Conservation (phyloP, 2,888 invertebrate genomes). For the Dolichomitus sp. region DNA sequence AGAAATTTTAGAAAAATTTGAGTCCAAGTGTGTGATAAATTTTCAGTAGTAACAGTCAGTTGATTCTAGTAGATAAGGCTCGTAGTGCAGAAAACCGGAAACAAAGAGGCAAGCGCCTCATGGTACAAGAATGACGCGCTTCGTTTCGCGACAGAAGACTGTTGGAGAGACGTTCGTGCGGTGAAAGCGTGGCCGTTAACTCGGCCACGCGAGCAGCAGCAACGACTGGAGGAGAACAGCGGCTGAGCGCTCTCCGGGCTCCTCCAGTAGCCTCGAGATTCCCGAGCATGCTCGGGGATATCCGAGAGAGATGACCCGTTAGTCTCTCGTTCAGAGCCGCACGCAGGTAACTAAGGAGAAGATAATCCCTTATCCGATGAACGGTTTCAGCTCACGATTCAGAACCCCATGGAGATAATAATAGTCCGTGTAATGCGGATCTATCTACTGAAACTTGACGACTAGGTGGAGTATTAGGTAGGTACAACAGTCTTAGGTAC, state of each 20-base stretch:
- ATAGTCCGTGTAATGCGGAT: slow-evolving; percentile 41
- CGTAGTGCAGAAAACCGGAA: neutral
- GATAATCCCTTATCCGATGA: slow-evolving; percentile 65
- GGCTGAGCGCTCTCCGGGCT: neutral
- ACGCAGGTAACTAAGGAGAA: slow-evolving; percentile 39
- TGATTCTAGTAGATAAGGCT: neutral
- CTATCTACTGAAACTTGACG: slow-evolving; percentile 11
- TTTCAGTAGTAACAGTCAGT: slow-evolving; percentile 2
- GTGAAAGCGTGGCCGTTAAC: slow-evolving; percentile 60
- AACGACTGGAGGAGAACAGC: slow-evolving; percentile 6
- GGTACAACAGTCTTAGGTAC: slow-evolving; percentile 5
- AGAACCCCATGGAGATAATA: slow-evolving; percentile 57
- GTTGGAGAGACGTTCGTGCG: slow-evolving; percentile 46
- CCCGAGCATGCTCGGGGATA: slow-evolving; percentile 51
- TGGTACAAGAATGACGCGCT: slow-evolving; percentile 21
- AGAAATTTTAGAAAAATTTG: neutral
- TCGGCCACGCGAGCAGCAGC: slow-evolving; percentile 48
- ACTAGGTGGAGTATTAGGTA: slow-evolving; percentile 11
- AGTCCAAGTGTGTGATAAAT: neutral
- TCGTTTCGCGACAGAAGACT: slow-evolving; percentile 21
- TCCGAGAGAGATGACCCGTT: slow-evolving; percentile 64
- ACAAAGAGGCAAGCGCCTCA: slow-evolving; percentile 9
- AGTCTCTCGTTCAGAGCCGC: slow-evolving; percentile 40
- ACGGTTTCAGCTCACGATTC: slow-evolving; percentile 55
- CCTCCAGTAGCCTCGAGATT: slow-evolving; percentile 48